Evolutionary conservation across 2,113 vertebrate species (phyloP), one percentile per base, ranked within the genome.

Genomic region (Myotis yumanensis): DNA sequence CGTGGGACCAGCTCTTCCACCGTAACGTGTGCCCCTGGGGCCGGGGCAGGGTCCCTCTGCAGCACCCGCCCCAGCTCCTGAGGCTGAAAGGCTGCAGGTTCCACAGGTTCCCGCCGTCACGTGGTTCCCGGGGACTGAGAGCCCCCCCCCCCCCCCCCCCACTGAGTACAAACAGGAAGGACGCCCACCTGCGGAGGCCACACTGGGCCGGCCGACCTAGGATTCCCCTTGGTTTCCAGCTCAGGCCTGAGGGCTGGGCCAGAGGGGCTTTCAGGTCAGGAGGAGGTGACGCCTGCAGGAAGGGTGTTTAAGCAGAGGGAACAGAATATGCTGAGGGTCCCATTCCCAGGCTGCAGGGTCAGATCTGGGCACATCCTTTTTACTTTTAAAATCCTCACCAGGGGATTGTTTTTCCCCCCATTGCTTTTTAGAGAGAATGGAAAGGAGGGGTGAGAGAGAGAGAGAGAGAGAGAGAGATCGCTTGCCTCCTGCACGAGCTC

Each of bases 111-210:
- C 25, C 7, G 25, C 16, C 11, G 1, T 66, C 25, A 8, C 2
- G 0, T 3, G 32, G 22, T 62, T 14, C 25, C 22, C 43, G 2
- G 62, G 68, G 73, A 30, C 5, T 69, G 3, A 0, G n/a, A 25
- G 37, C 3, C 37, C 10, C 37, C 23, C 37, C 23, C 3, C 37
- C 10, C 37, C 23, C 37, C 23, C 51, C 11, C 40, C 6, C 7
- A 0, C 14, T 22, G 6, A 51, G 15, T 1, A 4, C 0, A 51
- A 28, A 68, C 17, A 12, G 30, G 1, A 5, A 83, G 57, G 9
- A n/a, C 4, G 0, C 64, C 7, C 7, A 5, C 75, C 40, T 18
- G 40, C 52, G 5, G 20, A 2, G 2, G 66, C 68, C 15, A 16
- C 57, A 8, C 2, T 3, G 57, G 86, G 32, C 18, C 10, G 23